phyloP scores from a whole-genome alignment of 2,113 vertebrate species.

The Aldabrachelys gigantea region DNA sequence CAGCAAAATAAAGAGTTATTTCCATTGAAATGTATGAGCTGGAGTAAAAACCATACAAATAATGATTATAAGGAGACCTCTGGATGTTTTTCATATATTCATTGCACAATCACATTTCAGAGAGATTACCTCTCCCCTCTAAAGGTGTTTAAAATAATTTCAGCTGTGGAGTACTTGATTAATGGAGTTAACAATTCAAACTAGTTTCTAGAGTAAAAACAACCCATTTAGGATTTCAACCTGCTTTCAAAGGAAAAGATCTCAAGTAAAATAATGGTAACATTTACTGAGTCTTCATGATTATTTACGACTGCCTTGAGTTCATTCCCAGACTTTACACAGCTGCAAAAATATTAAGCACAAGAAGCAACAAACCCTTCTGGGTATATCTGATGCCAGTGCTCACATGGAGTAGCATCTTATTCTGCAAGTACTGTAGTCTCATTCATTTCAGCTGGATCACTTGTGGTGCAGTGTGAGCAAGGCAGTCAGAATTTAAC shows the following conservation, averaged over 20 bases:
- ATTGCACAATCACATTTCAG: neutral
- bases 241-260: neutral
- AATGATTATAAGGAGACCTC: neutral
- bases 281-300: neutral
- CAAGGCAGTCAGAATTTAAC: neutral
- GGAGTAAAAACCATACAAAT: neutral
- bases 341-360: neutral
- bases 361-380: neutral
- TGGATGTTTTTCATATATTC: neutral
- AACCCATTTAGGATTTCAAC: neutral
- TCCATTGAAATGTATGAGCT: neutral
- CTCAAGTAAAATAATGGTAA: neutral
- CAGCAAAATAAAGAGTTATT: conserved; percentile 47
- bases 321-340: neutral
- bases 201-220: neutral
- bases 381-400: neutral
- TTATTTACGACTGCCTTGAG: neutral
- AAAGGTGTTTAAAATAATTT: neutral
- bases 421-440: neutral
- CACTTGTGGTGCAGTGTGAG: neutral
- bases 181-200: neutral
- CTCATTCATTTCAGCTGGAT: neutral
- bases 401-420: neutral
- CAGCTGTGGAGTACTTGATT: neutral
- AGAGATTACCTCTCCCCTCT: neutral